Conservation (phyloP, 2,888 invertebrate genomes). For the Tethea ocularis region DNA sequence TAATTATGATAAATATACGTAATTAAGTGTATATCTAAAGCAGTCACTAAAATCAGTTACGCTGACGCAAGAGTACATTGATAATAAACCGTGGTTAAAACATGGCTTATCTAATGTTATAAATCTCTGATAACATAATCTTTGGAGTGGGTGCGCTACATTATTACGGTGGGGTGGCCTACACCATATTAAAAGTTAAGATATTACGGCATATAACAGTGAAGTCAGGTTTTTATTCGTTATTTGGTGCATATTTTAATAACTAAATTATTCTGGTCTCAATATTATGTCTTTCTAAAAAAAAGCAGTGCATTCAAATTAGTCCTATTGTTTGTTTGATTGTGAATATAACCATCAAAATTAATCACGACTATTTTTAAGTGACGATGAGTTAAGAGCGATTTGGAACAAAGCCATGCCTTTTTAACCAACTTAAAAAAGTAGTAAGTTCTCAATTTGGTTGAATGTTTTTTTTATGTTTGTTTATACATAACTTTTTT, state of each 20-base stretch:
- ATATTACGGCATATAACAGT: not conserved
- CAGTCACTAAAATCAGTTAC: constrained; percentile 41
- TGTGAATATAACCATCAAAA: too few species aligned
- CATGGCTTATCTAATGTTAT: constrained; percentile 41
- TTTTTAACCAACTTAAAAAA: too few species aligned
- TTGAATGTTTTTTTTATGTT: too few species aligned
- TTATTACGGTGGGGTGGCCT: constrained; percentile 17
- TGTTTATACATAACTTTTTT: too few species aligned
- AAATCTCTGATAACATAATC: constrained; percentile 44
- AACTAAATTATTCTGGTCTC: too few species aligned
- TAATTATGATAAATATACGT: constrained; percentile 20
- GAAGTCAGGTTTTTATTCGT: not conserved
- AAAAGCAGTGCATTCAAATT: too few species aligned
- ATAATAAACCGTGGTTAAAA: constrained; percentile 30
- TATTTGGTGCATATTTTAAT: not conserved
- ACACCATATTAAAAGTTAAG: not conserved
- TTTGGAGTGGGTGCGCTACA: constrained; percentile 29
- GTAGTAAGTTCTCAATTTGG: too few species aligned
- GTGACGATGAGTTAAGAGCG: too few species aligned
- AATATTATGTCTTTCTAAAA: too few species aligned
- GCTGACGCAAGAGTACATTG: constrained; percentile 42
- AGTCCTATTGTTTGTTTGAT: too few species aligned
- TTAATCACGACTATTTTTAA: too few species aligned
- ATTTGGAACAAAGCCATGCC: too few species aligned
- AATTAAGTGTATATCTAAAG: constrained; percentile 42